phyloP scores from a whole-genome alignment of 92 coral and sea anemone genomes.

The Parazoanthus swiftii region DNA sequence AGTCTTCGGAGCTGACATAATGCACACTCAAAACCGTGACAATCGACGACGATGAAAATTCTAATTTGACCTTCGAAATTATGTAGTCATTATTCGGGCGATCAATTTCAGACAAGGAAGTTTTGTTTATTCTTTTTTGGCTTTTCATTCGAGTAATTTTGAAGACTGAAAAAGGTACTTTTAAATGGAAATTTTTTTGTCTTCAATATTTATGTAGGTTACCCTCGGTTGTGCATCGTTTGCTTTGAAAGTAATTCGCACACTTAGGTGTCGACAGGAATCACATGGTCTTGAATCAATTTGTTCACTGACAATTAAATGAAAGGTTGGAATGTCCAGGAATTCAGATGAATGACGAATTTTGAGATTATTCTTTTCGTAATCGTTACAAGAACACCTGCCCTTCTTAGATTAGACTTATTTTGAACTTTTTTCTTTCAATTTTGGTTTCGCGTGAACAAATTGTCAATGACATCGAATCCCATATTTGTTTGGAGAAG shows the following conservation, averaged over 20 bases:
- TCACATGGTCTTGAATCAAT: slow-evolving; percentile 2
- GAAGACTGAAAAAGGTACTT: background rate
- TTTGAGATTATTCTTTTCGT: background rate
- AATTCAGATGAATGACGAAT: background rate
- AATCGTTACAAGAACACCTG: background rate
- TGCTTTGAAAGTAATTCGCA: background rate
- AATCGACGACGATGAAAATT: background rate
- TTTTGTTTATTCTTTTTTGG: slow-evolving; percentile 11
- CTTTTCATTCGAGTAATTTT: background rate
- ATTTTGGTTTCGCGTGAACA: slow-evolving; percentile 2
- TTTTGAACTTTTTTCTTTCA: background rate
- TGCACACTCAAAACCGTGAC: background rate
- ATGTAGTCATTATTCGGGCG: slow-evolving; percentile 2
- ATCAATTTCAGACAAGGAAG: slow-evolving; percentile 31
- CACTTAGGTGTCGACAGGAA: background rate
- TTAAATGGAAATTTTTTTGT: background rate
- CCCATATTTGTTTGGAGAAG: slow-evolving; percentile 2
- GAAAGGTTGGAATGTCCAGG: background rate
- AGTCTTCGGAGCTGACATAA: background rate
- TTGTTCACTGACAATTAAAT: background rate
- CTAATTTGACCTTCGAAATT: background rate
- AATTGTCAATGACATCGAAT: background rate
- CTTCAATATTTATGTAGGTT: background rate
- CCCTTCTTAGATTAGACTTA: background rate
- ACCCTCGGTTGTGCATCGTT: no score